phyloP scores from a whole-genome alignment of 2,888 invertebrate genomes.

The Keiferia lycopersicella region DNA sequence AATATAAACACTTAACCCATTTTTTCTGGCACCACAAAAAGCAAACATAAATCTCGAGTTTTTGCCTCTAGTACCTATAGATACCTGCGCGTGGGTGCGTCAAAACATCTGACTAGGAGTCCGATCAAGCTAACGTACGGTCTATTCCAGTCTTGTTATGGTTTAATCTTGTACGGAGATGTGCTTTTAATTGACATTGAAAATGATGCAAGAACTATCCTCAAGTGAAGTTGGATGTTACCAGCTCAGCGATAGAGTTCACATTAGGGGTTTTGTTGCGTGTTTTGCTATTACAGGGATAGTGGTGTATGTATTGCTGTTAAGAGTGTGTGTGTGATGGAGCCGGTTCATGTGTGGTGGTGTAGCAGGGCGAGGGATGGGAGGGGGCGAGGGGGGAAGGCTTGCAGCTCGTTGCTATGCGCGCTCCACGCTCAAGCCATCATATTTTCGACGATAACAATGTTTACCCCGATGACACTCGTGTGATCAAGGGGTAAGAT shows the following conservation, averaged over 20 bases:
- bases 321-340: constrained; percentile 6
- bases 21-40: constrained; percentile 58
- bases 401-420: constrained; percentile 22
- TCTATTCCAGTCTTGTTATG: background rate
- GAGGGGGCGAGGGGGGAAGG: constrained; percentile 1
- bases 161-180: background rate
- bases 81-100: constrained; percentile 51
- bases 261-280: background rate
- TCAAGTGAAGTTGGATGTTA: constrained; percentile 26
- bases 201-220: constrained; percentile 38
- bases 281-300: constrained; percentile 8
- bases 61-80: constrained; percentile 41
- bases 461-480: constrained; percentile 16
- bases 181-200: constrained; percentile 45
- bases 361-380: background rate
- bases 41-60: constrained; percentile 62
- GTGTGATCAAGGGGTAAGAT: constrained; percentile 11
- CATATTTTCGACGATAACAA: constrained; percentile 19
- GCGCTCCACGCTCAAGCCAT: constrained; percentile 18
- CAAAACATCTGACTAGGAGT: constrained; percentile 30
- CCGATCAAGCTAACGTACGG: constrained; percentile 26
- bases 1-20: constrained; percentile 64
- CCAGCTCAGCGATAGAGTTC: background rate
- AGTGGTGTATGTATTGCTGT: background rate
- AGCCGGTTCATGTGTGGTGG: constrained; percentile 1